Evolutionary conservation across 2,797 vertebrate species (phyloP).

Genomic region (Anguilla marmorata): DNA sequence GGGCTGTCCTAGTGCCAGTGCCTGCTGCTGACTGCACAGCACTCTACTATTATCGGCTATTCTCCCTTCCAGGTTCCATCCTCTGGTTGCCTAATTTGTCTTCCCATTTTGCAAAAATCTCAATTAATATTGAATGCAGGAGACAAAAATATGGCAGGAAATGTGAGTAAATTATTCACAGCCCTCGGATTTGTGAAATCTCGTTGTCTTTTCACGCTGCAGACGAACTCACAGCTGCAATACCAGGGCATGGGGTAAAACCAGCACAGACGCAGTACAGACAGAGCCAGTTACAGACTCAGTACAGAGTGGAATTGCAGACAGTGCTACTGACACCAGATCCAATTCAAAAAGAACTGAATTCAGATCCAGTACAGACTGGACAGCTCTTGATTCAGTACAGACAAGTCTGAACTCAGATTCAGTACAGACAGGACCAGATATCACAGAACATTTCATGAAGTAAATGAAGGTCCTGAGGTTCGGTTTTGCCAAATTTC

Average conservation of each 20-base stretch:
- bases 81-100: not conserved
- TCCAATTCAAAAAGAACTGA: not conserved
- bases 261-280: not conserved
- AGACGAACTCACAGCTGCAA: not conserved
- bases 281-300: not conserved
- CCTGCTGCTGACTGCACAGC: not conserved
- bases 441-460: not conserved
- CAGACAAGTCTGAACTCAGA: not conserved
- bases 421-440: not conserved
- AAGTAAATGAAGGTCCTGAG: not conserved
- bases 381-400: not conserved
- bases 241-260: not conserved
- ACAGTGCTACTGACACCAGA: not conserved
- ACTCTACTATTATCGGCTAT: not conserved
- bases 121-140: slow-evolving; percentile 5
- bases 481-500: too few species aligned
- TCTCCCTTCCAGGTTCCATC: not conserved
- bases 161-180: slow-evolving; percentile 18
- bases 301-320: not conserved
- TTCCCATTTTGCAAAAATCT: not conserved
- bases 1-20: not conserved
- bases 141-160: not conserved
- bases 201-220: not conserved
- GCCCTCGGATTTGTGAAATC: slow-evolving; percentile 12
- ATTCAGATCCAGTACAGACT: not conserved